Base-by-base conservation (phyloP, 2,113 vertebrate genomes). In the Leucoraja erinaceus region DNA sequence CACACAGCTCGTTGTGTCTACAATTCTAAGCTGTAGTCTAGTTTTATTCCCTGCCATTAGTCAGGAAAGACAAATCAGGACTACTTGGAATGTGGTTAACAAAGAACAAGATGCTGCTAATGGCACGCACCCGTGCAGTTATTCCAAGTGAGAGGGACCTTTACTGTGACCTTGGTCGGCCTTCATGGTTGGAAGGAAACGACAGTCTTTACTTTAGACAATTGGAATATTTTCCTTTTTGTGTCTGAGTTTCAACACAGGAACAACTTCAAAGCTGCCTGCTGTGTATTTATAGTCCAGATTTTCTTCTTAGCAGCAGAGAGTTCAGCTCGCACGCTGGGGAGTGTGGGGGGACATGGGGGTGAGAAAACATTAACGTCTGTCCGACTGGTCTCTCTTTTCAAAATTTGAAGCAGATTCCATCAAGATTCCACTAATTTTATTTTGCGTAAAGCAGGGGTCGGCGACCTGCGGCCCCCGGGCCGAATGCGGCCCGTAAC, bases 211-310 rank as follows among this genome's bases (percentile, higher is more conserved):
- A 68, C 31, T 90, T 91, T 38, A 72, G 38, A 72, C 68, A 91
- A 70, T 68, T 91, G 68, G 38, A 91, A 28, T 28, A 91, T 47
- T 91, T 91, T 91, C 90, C 38, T 54, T 33, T 33, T 72, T 91
- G 20, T 91, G 66, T 12, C 63, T 74, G 90, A 54, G 54, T 74
- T 54, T 72, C 66, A 91, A 91, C 20, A 54, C 31, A 70, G 90
- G 38, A 54, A 72, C 66, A 72, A 91, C 90, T 72, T 91, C 90
- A 91, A 91, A 91, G 66, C 66, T 74, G 22, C 33, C 66, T 28
- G 38, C 90, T 72, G 68, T 91, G 72, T 91, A 54, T 91, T 91
- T 91, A 91, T 91, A 72, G 90, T 91, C 90, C 70, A 91, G 68
- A 33, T 70, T 70, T 91, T 91, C 16, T 70, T 72, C 18, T 91